phyloP scores from a whole-genome alignment of 2,113 vertebrate species.

The Pygoscelis antarcticus region DNA sequence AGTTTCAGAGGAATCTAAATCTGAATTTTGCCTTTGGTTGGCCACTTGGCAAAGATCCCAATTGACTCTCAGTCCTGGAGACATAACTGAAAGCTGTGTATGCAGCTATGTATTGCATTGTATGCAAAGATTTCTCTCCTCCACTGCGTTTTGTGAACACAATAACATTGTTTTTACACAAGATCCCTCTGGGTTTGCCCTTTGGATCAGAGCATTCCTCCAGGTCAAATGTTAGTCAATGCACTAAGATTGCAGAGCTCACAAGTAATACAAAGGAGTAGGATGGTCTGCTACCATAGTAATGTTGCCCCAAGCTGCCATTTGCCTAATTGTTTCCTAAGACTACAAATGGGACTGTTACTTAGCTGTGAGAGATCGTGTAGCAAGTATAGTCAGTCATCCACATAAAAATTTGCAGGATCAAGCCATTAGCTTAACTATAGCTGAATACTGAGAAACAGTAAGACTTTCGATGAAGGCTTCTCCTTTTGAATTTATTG shows the following conservation, averaged over 20 bases:
- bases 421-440: not conserved
- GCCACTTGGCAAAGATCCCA: slow-evolving; percentile 70
- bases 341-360: not conserved
- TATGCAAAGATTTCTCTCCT: slow-evolving; percentile 31
- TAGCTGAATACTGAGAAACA: not conserved
- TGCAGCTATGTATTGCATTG: not conserved
- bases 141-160: not conserved
- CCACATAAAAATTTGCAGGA: not conserved
- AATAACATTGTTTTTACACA: not conserved
- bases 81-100: slow-evolving; percentile 42
- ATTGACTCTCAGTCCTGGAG: slow-evolving; percentile 12
- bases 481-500: not conserved
- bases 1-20: slow-evolving; percentile 80
- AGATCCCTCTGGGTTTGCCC: not conserved
- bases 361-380: not conserved
- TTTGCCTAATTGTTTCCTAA: not conserved
- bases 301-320: not conserved
- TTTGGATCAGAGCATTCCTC: slow-evolving; percentile 8
- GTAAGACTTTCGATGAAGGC: not conserved
- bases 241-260: not conserved
- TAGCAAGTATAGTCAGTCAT: not conserved
- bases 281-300: not conserved
- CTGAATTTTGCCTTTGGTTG: slow-evolving; percentile 79
- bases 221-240: not conserved
- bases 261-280: not conserved